phyloP scores from a whole-genome alignment of 2,888 invertebrate genomes.

The Napeogenes sylphis region DNA sequence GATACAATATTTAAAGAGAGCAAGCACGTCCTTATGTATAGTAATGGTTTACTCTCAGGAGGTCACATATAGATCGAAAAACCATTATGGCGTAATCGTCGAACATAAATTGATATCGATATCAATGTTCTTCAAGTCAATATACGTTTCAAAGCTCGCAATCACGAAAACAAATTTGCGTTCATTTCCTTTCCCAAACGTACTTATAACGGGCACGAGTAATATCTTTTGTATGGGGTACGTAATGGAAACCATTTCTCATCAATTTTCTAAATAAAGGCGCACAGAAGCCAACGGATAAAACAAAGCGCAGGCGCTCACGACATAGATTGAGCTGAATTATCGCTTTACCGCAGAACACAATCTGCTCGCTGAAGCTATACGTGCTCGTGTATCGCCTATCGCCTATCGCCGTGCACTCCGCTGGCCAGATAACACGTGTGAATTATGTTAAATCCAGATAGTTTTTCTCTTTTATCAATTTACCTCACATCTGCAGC shows the following conservation, averaged over 20 bases:
- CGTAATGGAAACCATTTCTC: constrained; percentile 78
- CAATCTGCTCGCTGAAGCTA: constrained; percentile 55
- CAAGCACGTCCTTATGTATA: too few species aligned
- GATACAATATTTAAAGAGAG: too few species aligned
- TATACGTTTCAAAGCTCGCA: constrained; percentile 66
- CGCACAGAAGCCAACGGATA: constrained; percentile 75
- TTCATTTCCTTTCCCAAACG: constrained; percentile 71
- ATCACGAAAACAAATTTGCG: constrained; percentile 77
- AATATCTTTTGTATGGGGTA: constrained; percentile 71
- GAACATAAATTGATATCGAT: constrained; percentile 69
- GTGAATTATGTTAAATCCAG: constrained; percentile 70
- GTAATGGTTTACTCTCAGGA: constrained; percentile 27
- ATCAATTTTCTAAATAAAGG: constrained; percentile 79
- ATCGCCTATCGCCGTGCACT: constrained; percentile 50
- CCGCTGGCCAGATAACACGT: constrained; percentile 61
- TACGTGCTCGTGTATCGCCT: constrained; percentile 31
- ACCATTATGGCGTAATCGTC: constrained; percentile 64
- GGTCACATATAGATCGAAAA: constrained; percentile 49
- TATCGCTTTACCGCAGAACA: constrained; percentile 78
- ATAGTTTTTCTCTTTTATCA: constrained; percentile 67
- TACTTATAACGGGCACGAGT: constrained; percentile 50
- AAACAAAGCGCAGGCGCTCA: constrained; percentile 75
- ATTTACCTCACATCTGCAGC: constrained; percentile 59
- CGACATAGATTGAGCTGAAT: constrained; percentile 78
- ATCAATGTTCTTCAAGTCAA: constrained; percentile 70